These are phyloP conservation scores for Lamprologus callipterus DNA, from an alignment of 2,113 vertebrate species.

Conservation along the genomic window DNA sequence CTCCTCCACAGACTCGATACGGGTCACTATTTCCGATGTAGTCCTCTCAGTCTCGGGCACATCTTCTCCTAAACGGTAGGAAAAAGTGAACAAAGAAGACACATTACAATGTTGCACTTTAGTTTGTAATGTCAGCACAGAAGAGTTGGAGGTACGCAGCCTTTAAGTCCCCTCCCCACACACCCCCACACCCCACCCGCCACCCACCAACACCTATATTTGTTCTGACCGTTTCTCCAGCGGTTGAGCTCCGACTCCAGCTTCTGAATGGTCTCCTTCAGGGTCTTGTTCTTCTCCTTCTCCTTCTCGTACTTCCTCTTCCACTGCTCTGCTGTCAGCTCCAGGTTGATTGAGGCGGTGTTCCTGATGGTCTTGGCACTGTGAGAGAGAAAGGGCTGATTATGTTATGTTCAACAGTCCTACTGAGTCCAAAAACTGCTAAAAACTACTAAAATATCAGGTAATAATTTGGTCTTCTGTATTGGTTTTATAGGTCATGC, in stretches of 20 bases:
- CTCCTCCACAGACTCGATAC: slow-evolving; percentile 67
- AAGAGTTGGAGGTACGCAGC: not conserved
- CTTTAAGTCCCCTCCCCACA: not conserved
- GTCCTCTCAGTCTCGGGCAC: slow-evolving; percentile 83
- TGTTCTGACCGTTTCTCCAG: slow-evolving; percentile 78
- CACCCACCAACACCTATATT: not conserved
- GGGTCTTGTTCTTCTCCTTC: slow-evolving; percentile 86
- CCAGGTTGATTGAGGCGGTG: slow-evolving; percentile 85
- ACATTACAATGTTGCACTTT: not conserved
- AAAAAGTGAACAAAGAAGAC: not conserved
- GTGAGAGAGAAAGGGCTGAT: not conserved
- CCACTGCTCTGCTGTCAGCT: slow-evolving; percentile 92
- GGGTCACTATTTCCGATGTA: slow-evolving; percentile 58
- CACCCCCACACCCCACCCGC: not conserved
- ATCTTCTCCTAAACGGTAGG: slow-evolving; percentile 71
- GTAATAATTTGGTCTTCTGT: not conserved
- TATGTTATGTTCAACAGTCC: not conserved
- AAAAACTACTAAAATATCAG: not conserved
- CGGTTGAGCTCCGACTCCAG: slow-evolving; percentile 82
- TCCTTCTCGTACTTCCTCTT: slow-evolving; percentile 93
- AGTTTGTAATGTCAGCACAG: not conserved
- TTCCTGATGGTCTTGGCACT: slow-evolving; percentile 95
- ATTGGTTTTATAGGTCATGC: not conserved
- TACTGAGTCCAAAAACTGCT: not conserved
- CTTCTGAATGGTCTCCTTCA: slow-evolving; percentile 78